Evolutionary conservation across 2,113 vertebrate genomes (phyloP).

Genomic region (Kryptolebias marmoratus): DNA sequence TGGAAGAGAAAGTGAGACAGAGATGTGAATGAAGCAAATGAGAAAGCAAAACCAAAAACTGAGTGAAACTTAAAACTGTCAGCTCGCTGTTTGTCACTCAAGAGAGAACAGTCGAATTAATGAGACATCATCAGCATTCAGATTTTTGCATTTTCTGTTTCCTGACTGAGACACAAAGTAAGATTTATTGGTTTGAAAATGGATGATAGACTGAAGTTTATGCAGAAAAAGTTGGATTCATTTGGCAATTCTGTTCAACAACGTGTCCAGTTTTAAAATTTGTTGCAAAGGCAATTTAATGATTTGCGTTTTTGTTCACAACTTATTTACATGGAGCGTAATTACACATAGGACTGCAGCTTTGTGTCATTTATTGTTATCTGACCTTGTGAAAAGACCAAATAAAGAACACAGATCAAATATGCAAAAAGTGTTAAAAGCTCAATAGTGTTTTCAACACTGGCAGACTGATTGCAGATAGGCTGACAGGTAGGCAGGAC

Average conservation of each 20-base stretch:
- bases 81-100: slow-evolving; percentile 21
- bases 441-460: background rate
- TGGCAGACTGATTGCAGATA: background rate
- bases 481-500: background rate
- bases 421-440: background rate
- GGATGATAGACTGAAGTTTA: background rate
- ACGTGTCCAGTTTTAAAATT: background rate
- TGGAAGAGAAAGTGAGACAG: background rate
- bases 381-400: no score
- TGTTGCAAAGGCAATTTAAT: background rate
- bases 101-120: slow-evolving; percentile 19
- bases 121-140: slow-evolving; percentile 40
- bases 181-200: slow-evolving; percentile 13
- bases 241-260: background rate
- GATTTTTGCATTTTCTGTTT: slow-evolving; percentile 42
- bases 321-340: background rate
- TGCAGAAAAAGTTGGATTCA: background rate
- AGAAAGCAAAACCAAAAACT: slow-evolving; percentile 30
- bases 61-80: slow-evolving; percentile 7
- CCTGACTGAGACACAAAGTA: slow-evolving; percentile 22
- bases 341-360: no score
- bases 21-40: slow-evolving; percentile 3
- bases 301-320: background rate
- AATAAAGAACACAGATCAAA: no score
- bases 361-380: no score